phyloP scores from a whole-genome alignment of 2,888 invertebrate genomes.

The Mystacides longicornis region DNA sequence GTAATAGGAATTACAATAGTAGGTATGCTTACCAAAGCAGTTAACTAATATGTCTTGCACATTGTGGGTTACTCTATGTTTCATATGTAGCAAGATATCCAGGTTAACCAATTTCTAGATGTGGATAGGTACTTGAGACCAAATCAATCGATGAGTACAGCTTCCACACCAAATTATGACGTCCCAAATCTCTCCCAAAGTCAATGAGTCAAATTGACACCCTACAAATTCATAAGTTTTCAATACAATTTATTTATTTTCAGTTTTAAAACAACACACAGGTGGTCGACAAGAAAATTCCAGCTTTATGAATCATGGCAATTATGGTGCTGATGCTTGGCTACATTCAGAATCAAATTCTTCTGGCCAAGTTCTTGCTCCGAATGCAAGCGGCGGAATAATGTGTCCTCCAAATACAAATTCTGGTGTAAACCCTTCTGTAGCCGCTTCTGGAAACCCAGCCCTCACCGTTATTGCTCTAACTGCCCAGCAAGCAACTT shows the following conservation, averaged over 20 bases:
- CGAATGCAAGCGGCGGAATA: not conserved
- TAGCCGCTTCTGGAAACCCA: conserved; percentile 24
- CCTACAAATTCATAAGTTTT: too few species aligned
- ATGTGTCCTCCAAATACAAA: not conserved
- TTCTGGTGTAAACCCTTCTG: conserved; percentile 24
- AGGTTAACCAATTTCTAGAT: too few species aligned
- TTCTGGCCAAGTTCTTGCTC: not conserved
- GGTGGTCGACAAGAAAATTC: conserved; percentile 46
- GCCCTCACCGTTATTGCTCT: conserved; percentile 30
- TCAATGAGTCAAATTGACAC: too few species aligned
- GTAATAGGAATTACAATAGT: too few species aligned
- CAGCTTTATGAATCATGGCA: not conserved
- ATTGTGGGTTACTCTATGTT: too few species aligned
- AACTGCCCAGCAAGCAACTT: conserved; percentile 68
- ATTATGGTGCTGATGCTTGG: conserved; percentile 31
- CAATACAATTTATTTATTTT: conserved; percentile 31
- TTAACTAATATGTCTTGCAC: too few species aligned
- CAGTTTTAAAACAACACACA: conserved; percentile 69
- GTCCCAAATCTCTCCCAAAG: too few species aligned
- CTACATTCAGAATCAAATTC: not conserved
- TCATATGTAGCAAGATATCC: too few species aligned
- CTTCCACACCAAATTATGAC: too few species aligned
- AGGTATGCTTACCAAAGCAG: too few species aligned
- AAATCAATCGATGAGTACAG: too few species aligned
- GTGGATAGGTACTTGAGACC: too few species aligned